Percentiles rank a stretch among this genome's conserved stretches.
These are phyloP conservation scores for Pissodes strobi DNA, from an alignment of 1,140 invertebrate genomes.

Conservation along the genomic window DNA sequence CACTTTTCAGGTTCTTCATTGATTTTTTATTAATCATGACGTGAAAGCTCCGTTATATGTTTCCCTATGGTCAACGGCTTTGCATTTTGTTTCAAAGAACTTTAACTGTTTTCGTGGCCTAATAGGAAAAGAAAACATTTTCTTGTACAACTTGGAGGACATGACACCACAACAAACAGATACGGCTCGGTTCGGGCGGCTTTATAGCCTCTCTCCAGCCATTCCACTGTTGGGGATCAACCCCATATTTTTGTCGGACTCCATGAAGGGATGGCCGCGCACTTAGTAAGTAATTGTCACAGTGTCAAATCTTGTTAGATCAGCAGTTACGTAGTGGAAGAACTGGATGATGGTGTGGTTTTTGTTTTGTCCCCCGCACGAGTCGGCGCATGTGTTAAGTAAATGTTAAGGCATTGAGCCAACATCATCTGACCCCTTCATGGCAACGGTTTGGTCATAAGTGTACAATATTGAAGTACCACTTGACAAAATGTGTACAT, in stretches of 20 bases:
- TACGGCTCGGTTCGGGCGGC: background rate
- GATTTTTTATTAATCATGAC: background rate
- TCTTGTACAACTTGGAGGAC: background rate
- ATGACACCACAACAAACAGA: constrained; percentile 5
- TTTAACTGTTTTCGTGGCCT: background rate
- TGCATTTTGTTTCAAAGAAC: too few relatives aligned
- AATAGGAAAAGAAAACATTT: constrained; percentile 3
- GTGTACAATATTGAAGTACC: background rate
- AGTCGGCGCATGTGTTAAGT: background rate
- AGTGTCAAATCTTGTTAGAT: background rate
- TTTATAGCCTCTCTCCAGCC: background rate
- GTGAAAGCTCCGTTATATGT: too few relatives aligned
- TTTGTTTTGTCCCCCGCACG: too few relatives aligned
- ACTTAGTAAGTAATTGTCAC: too few relatives aligned
- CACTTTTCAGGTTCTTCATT: constrained; percentile 5
- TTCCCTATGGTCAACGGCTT: too few relatives aligned
- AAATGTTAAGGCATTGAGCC: background rate
- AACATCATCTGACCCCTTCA: too few relatives aligned
- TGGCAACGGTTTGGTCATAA: background rate
- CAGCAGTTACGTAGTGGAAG: too few relatives aligned
- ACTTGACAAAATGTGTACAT: too few relatives aligned
- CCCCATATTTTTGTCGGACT: too few relatives aligned
- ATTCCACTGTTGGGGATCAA: background rate
- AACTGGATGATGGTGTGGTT: too few relatives aligned
- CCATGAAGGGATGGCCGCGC: too few relatives aligned